Conservation (phyloP, 2,888 invertebrate genomes). For the Volucella inanis region DNA sequence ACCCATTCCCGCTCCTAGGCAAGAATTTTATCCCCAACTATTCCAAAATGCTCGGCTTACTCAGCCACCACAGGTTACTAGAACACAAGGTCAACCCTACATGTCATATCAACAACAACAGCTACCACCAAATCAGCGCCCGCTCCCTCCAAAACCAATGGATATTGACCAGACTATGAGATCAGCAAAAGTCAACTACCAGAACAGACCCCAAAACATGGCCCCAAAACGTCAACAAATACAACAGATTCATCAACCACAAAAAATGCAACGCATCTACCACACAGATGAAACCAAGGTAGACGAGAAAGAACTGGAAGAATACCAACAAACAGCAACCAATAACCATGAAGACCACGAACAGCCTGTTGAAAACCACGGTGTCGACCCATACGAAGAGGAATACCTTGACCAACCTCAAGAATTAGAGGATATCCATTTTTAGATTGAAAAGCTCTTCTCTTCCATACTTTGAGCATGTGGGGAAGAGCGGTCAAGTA, state of each 20-base stretch:
- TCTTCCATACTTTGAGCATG: slow-evolving; percentile 39
- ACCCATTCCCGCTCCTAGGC: slow-evolving; percentile 28
- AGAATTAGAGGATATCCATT: slow-evolving; percentile 45
- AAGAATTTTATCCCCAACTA: slow-evolving; percentile 51
- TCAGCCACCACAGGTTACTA: slow-evolving; percentile 27
- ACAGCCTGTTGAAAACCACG: slow-evolving; percentile 14
- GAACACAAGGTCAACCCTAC: slow-evolving; percentile 16
- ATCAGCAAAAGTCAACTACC: too few species aligned
- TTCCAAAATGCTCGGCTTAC: slow-evolving; percentile 44
- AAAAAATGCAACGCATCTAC: too few species aligned
- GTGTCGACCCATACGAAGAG: slow-evolving; percentile 17
- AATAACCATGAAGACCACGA: slow-evolving; percentile 34
- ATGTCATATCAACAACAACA: slow-evolving; percentile 25
- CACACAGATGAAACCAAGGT: too few species aligned
- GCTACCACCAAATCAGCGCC: slow-evolving; percentile 37
- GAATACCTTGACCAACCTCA: slow-evolving; percentile 18
- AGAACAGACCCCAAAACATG: too few species aligned
- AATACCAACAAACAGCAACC: too few species aligned
- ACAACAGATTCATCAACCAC: too few species aligned
- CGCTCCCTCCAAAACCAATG: slow-evolving; percentile 43
- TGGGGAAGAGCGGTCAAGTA: slow-evolving; percentile 11
- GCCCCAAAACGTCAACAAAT: too few species aligned
- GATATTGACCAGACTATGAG: slow-evolving; percentile 13
- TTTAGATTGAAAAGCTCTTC: slow-evolving; percentile 51
- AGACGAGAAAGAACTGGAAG: slow-evolving; percentile 23